These are phyloP conservation scores for Eurois occulta DNA, from an alignment of 2,888 invertebrate species.

Conservation along the genomic window DNA sequence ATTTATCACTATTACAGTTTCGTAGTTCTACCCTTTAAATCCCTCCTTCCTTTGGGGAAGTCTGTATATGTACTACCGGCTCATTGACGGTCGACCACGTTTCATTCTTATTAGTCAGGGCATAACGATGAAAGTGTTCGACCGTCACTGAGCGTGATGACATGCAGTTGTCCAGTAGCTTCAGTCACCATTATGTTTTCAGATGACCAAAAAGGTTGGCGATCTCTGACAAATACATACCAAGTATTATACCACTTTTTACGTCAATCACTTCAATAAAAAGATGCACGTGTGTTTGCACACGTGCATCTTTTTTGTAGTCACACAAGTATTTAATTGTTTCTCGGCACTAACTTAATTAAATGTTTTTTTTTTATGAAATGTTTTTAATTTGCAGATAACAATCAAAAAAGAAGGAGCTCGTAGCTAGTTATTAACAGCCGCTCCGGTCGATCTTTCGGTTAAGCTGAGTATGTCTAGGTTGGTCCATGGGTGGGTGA, in stretches of 20 bases:
- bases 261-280: neutral
- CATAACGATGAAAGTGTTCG: too few species aligned
- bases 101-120: too few species aligned
- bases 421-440: neutral
- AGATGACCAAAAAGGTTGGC: neutral
- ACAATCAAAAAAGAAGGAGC: neutral
- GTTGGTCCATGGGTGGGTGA: neutral
- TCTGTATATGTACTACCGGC: too few species aligned
- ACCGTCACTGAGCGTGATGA: too few species aligned
- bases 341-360: neutral
- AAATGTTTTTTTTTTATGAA: neutral
- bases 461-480: neutral
- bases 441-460: neutral
- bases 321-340: neutral
- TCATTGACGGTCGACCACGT: too few species aligned
- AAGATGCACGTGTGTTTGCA: constrained; percentile 8
- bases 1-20: too few species aligned
- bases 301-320: too few species aligned
- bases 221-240: neutral
- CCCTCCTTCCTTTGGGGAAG: too few species aligned
- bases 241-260: neutral
- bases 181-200: neutral
- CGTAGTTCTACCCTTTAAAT: too few species aligned
- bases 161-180: neutral
- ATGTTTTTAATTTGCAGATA: neutral